Evolutionary conservation across 1,140 invertebrate genomes (phyloP), one percentile per base, ranked within the genome.

Genomic region (Laupala kohalensis): DNA sequence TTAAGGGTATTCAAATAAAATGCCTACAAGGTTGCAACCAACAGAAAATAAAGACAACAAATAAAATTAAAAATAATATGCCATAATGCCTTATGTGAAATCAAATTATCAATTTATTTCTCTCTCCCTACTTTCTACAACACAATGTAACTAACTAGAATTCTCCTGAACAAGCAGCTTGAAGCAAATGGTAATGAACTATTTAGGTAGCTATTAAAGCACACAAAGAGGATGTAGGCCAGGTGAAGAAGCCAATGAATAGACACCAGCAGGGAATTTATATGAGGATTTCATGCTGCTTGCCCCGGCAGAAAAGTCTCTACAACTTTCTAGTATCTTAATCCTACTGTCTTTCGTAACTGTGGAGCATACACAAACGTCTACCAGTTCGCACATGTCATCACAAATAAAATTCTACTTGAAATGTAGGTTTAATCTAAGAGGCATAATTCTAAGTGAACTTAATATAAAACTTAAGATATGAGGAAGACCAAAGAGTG

Each of bases 401-500:
- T 13, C 23, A 24, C 26, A 66, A 27, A 27, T 27, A 66, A 66
- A 25, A 66, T 23, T 25, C 23, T 66, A 27, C 26, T 66, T 25
- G 1, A 66, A 66, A 9, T 9, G 9, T 13, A 27, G 64, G 64
- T 27, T 13, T 66, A 53, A 53, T 53, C 64, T 27, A 66, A 66
- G 23, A 66, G 64, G 64, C 26, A 27, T 27, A 27, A 27, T 27
- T 27, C 64, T 25, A 66, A 66, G 9, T 66, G 64, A 66, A 66
- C 37, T 53, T 53, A 53, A 53, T 53, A 19, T 53, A 53, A 53
- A 53, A 53, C 37, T 53, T 13, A 53, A 53, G 37, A 13, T 4
- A 68, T 29, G 67, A 68, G 69, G 69, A 70, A 70, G 69, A 70
- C 69, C 62, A 64, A 70, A 19, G 53, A 70, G 53, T 70, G 69